Base-by-base conservation (phyloP, 2,888 invertebrate genomes). In the Gandaritis pyraliata region DNA sequence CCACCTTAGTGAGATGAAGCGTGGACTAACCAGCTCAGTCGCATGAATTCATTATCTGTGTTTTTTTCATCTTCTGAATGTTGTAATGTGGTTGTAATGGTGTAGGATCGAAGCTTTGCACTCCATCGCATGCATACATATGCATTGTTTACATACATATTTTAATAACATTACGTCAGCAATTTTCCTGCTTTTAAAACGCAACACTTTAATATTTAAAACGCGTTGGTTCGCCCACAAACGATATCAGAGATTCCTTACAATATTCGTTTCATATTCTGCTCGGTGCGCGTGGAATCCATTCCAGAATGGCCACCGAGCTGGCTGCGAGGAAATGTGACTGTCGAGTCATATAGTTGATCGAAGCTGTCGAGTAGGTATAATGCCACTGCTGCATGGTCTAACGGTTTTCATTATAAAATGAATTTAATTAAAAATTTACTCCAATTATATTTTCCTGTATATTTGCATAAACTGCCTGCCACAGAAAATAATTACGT, bases 161-260 rank as follows among this genome's bases (percentile, higher is more conserved):
- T 13, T 39, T 39, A 39, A 1, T 39, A 39, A 13, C 13, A 7
- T 13, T 23, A 12, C 12, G 3, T 23, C 29, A 16, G 12, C 53
- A 45, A n/a, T 12, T 51, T 51, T 51, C 51, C 51, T 51, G 36
- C 36, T 30, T 43, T 15, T 13, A 13, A 43, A 43, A 53, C 43
- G 30, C 30, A 29, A 16, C 41, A 30, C 12, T 54, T 54, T 46
- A 16, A 38, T 47, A 55, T 55, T 55, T 55, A 23, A 55, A 53
- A 45, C 12, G 15, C 10, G 51, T 12, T 51, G 45, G 43, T 30
- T 57, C 18, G 57, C 29, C 30, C n/a, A 51, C 51, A 38, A 39
- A 45, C 18, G 51, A 16, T 51, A 51, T 58, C 50, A 46, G 38
- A 51, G 51, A 58, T 51, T 50, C 50, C 43, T 3, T 36, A 51